A percentile compares a stretch with the other conserved stretches of the same genome.
Conservation (phyloP, 2,113 vertebrate genomes). For the Aegotheles bennettii region DNA sequence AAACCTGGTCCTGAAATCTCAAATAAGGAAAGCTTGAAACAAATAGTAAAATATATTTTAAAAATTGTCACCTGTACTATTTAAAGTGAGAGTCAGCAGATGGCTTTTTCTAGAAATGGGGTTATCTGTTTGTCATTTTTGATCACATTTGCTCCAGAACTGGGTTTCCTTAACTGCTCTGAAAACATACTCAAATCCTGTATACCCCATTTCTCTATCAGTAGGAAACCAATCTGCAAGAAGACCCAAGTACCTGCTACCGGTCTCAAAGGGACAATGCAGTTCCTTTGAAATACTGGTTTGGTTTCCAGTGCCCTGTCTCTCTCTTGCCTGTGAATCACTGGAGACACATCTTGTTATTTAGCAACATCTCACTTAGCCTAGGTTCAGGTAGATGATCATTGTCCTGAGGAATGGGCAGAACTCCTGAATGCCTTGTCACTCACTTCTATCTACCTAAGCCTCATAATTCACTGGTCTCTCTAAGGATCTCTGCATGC, state of each 20-base stretch:
- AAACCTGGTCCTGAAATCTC: background rate
- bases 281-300: background rate
- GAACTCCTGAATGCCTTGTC: background rate
- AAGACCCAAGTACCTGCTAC: background rate
- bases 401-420: background rate
- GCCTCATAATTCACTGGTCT: background rate
- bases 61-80: background rate
- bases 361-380: background rate
- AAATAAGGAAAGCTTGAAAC: background rate
- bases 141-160: accelerated
- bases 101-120: background rate
- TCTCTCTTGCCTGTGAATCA: background rate
- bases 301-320: background rate
- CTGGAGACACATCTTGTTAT: background rate
- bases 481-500: background rate
- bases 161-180: background rate
- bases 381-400: background rate
- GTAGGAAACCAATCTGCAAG: background rate
- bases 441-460: background rate
- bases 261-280: background rate
- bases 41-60: no score
- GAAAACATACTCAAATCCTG: background rate
- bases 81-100: background rate
- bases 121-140: background rate
- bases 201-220: background rate